Evolutionary conservation across 2,797 vertebrate species (phyloP).

Genomic region (Syngnathus rostellatus): DNA sequence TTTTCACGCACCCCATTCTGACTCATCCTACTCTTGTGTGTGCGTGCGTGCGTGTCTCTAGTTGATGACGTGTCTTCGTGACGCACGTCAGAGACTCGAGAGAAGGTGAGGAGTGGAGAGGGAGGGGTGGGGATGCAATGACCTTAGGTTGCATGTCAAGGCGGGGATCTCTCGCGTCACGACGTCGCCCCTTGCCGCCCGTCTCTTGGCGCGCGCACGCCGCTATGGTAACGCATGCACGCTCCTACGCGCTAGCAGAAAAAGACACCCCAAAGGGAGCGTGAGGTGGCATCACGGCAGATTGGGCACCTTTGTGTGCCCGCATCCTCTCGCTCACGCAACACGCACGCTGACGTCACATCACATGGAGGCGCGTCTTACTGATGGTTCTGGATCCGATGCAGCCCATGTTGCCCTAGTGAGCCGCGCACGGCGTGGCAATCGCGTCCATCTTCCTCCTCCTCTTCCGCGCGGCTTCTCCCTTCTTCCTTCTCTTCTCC

Average conservation of each 20-base stretch:
- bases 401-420: conserved; percentile 73
- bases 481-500: conserved; percentile 10
- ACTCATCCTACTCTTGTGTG: conserved; percentile 43
- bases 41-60: conserved; percentile 24
- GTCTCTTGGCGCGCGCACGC: conserved; percentile 21
- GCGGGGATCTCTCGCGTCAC: background rate
- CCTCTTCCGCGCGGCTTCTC: conserved; percentile 2
- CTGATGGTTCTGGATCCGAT: conserved; percentile 74
- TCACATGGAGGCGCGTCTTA: conserved; percentile 42
- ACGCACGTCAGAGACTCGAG: conserved; percentile 39
- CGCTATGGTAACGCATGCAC: background rate
- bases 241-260: no score
- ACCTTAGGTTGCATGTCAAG: conserved; percentile 45
- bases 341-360: conserved; percentile 5
- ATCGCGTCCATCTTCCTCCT: conserved; percentile 45
- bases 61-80: conserved; percentile 51
- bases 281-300: background rate
- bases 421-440: conserved; percentile 54
- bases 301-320: background rate
- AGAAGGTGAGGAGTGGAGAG: conserved; percentile 12
- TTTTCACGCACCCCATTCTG: conserved; percentile 26
- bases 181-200: conserved; percentile 12
- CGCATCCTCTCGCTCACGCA: conserved; percentile 13
- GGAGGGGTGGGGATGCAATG: conserved; percentile 29
- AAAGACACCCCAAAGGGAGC: background rate